Evolutionary conservation across 2,113 vertebrate species (phyloP).

Genomic region (Sorex araneus): DNA sequence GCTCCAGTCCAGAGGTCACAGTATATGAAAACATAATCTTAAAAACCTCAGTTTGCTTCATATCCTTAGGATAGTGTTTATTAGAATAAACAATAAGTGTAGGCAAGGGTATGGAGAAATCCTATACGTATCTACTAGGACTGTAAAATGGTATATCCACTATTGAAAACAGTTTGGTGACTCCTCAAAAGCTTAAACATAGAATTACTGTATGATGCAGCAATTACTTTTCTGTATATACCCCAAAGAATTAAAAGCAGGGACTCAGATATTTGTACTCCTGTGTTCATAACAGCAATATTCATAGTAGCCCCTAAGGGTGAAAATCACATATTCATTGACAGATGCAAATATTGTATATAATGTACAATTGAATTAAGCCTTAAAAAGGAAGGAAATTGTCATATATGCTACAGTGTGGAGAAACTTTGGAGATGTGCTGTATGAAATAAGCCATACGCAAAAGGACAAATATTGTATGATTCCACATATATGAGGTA

Average conservation of each 20-base stretch:
- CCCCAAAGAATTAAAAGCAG: not conserved
- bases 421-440: not conserved
- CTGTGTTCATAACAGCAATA: not conserved
- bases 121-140: not conserved
- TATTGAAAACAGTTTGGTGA: not conserved
- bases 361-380: not conserved
- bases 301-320: not conserved
- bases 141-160: not conserved
- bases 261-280: not conserved
- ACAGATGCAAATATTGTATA: not conserved
- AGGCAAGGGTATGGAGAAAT: slow-evolving; percentile 25
- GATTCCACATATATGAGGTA: not conserved
- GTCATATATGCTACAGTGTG: not conserved
- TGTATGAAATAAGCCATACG: not conserved
- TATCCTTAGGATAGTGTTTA: not conserved
- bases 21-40: not conserved
- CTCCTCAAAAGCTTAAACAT: slow-evolving; percentile 10
- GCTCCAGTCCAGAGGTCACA: no score
- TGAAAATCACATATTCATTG: not conserved
- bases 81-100: not conserved
- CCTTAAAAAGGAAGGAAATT: slow-evolving; percentile 6
- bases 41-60: slow-evolving; percentile 54
- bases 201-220: not conserved
- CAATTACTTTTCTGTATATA: not conserved
- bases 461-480: not conserved